Base-by-base conservation (phyloP, 2,888 invertebrate species). In the Acrobasis suavella region DNA sequence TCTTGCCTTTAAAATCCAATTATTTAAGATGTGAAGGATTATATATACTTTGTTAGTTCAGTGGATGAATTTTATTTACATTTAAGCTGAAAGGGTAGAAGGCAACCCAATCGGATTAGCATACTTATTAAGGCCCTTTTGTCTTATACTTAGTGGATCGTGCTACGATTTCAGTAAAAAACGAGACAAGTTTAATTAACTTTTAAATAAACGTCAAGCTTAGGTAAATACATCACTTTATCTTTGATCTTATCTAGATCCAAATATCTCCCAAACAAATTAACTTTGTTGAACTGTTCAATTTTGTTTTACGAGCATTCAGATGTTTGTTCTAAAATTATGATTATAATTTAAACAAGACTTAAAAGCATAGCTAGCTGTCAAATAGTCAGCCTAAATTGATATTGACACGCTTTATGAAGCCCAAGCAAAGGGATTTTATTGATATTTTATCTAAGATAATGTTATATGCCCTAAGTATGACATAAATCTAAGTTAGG, bases 51-150 rank as follows among this genome's bases (percentile, higher is more conserved):
- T 46, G 46, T 46, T 46, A 46, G 32, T 65, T 59, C 62, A 66
- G 66, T 65, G 64, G 63, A 56, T 52, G 58, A 60, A 72, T 60
- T 72, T 75, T 70, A 63, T 66, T 67, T 74, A 68, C 67, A 73
- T 76, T 72, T 74, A 64, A 70, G 76, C 61, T 73, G 72, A 62
- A 42, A 52, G 64, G 55, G 67, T 64, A 69, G 67, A 60, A 72
- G 65, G 66, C 68, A 72, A 62, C 67, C 63, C 72, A 77, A 77
- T 76, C 72, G 71, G 69, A 77, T 76, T 75, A 73, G 75, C 74
- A 75, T 77, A 75, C 72, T 76, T 72, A 70, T 72, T 73, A 68
- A 67, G 69, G 65, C 64, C 65, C 69, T 78, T 70, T 67, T 63
- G 67, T 65, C 64, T 69, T 73, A 75, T 73, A 68, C 69, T 76